A percentile compares a stretch with the other conserved stretches of the same genome.
Evolutionary conservation across 2,797 vertebrate species (phyloP).

Genomic region (Sarcophilus harrisii): DNA sequence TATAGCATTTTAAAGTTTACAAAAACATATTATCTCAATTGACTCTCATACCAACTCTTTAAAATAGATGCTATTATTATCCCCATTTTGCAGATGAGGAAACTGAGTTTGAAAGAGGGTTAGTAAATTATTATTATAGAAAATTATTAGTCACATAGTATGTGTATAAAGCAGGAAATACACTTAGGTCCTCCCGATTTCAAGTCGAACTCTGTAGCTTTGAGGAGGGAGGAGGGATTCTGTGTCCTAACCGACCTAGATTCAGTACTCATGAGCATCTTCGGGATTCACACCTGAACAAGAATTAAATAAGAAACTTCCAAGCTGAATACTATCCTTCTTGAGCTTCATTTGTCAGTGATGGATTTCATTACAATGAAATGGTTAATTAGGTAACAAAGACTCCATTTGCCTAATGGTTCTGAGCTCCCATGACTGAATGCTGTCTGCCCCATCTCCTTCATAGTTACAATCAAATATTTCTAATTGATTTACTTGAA

Average conservation of each 20-base stretch:
- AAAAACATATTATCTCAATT: background rate
- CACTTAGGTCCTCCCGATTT: background rate
- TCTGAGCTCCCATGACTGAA: constrained; percentile 68
- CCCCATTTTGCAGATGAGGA: constrained; percentile 5
- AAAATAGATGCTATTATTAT: background rate
- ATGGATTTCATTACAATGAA: constrained; percentile 77
- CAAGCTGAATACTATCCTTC: constrained; percentile 58
- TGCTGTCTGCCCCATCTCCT: constrained; percentile 71
- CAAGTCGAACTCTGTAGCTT: background rate
- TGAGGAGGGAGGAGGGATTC: background rate
- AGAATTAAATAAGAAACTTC: constrained; percentile 17
- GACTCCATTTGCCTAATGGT: constrained; percentile 71
- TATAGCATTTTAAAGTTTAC: background rate
- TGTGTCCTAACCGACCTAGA: background rate
- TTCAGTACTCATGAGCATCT: background rate
- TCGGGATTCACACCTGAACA: background rate
- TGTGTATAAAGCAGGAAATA: background rate
- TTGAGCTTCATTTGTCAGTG: constrained; percentile 71
- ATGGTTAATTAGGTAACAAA: constrained; percentile 77
- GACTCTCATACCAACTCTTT: background rate
- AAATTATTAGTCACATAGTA: background rate
- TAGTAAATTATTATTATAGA: background rate
- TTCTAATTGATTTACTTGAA: constrained; percentile 71
- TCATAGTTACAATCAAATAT: constrained; percentile 74
- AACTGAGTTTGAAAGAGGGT: background rate